These are phyloP conservation scores for Stichodactyla mertensii DNA, from an alignment of 64 coral and sea anemone species.

Conservation along the genomic window DNA sequence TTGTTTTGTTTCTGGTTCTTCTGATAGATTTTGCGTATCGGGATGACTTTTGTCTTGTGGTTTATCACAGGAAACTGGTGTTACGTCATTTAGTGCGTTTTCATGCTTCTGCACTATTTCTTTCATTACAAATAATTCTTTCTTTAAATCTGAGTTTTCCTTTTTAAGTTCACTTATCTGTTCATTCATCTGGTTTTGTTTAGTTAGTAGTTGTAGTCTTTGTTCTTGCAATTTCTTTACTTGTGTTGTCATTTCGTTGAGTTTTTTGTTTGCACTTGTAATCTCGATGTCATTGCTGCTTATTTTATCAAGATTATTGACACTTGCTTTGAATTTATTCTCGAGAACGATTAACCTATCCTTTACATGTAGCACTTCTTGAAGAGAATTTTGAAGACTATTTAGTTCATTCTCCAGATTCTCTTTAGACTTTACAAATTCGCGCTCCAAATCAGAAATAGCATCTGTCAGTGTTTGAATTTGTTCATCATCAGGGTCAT, in stretches of 20 bases:
- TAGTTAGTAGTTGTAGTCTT: not conserved
- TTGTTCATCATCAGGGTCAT: not conserved
- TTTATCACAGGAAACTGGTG: not conserved
- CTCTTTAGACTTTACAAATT: conserved; percentile 26
- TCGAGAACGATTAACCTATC: conserved; percentile 3
- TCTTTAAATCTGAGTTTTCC: conserved; percentile 19
- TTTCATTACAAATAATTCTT: conserved; percentile 22
- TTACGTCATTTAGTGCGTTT: not conserved
- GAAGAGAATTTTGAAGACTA: conserved; percentile 3
- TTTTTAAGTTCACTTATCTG: conserved; percentile 15
- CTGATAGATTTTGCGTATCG: not conserved
- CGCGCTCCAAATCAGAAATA: conserved; percentile 8
- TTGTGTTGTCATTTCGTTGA: conserved; percentile 14
- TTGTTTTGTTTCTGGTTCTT: not conserved
- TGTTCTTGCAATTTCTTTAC: conserved; percentile 32
- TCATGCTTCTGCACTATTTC: conserved; percentile 33
- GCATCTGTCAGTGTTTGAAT: conserved; percentile 23
- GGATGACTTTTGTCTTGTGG: not conserved
- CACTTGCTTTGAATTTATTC: conserved; percentile 34
- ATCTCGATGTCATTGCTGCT: conserved; percentile 10
- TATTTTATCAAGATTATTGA: not conserved
- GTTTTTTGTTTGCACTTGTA: conserved; percentile 26
- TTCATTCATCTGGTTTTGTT: conserved; percentile 13
- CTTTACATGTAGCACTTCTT: conserved; percentile 9
- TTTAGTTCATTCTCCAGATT: conserved; percentile 30